Evolutionary conservation across 2,797 vertebrate species (phyloP).

Genomic region (Protonibea diacanthus): DNA sequence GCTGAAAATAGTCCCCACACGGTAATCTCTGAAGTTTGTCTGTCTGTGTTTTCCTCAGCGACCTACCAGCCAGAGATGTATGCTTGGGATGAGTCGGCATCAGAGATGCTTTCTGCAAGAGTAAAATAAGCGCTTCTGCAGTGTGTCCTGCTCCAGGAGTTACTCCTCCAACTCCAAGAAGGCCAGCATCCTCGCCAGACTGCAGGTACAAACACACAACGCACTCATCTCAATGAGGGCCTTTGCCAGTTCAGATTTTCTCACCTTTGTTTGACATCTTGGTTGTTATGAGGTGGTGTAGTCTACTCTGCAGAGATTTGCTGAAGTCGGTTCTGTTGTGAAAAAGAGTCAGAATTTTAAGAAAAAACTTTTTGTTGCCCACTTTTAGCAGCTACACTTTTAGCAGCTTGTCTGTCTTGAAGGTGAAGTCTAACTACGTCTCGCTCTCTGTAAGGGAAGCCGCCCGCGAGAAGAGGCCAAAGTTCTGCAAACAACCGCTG

Average conservation of each 20-base stretch:
- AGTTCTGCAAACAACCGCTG: conserved; percentile 95
- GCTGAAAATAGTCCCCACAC: neutral
- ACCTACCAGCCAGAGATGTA: conserved; percentile 99
- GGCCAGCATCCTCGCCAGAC: conserved; percentile 97
- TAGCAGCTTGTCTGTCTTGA: neutral
- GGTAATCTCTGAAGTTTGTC: too few species aligned
- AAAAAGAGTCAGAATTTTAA: too few species aligned
- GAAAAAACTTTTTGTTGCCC: too few species aligned
- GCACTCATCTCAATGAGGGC: neutral
- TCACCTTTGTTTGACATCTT: too few species aligned
- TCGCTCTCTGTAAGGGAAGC: conserved; percentile 86
- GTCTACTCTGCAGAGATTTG: too few species aligned
- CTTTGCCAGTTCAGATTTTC: too few species aligned
- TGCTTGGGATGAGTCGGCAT: conserved; percentile 98
- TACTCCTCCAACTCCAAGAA: conserved; percentile 99
- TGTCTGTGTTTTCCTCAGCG: conserved; percentile 76
- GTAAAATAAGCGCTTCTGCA: conserved; percentile 98
- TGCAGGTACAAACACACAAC: conserved; percentile 80
- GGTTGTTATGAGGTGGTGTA: too few species aligned
- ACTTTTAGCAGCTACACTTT: too few species aligned
- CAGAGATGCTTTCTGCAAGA: conserved; percentile 97
- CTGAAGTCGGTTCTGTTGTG: too few species aligned
- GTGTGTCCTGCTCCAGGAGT: conserved; percentile 96
- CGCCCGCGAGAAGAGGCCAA: conserved; percentile 97
- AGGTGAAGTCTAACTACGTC: neutral